phyloP scores from a whole-genome alignment of 2,888 invertebrate species.

The Trileptium ribeirensis region DNA sequence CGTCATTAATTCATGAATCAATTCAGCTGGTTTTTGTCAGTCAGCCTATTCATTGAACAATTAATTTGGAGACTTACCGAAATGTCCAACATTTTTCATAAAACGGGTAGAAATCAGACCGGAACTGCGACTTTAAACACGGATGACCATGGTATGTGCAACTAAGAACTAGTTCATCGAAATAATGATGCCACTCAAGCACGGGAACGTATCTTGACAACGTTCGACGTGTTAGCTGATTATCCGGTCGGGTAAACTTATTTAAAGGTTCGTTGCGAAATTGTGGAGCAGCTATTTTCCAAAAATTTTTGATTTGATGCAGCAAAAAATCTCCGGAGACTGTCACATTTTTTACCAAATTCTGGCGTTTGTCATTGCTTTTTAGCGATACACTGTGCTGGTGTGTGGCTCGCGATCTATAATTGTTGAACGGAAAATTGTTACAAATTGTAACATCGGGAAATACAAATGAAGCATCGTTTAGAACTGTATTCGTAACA shows the following conservation, averaged over 20 bases:
- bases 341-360: not conserved
- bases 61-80: too few species aligned
- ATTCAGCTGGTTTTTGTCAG: too few species aligned
- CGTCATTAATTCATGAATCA: too few species aligned
- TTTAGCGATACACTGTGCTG: not conserved
- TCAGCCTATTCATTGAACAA: too few species aligned
- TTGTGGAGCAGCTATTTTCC: not conserved
- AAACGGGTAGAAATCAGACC: too few species aligned
- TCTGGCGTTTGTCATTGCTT: not conserved
- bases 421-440: not conserved
- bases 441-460: not conserved
- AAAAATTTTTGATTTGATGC: not conserved
- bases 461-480: not conserved
- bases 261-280: not conserved
- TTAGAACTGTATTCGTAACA: not conserved
- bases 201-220: not conserved
- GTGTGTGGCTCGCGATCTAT: not conserved
- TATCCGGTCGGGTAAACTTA: not conserved
- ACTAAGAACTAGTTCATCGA: not conserved
- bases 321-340: not conserved
- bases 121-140: too few species aligned
- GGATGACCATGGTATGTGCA: not conserved
- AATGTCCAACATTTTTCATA: not conserved
- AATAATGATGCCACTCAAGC: not conserved
- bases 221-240: not conserved